Base-by-base conservation (phyloP, 2,113 vertebrate species). In the Trematocara unimaculatum region DNA sequence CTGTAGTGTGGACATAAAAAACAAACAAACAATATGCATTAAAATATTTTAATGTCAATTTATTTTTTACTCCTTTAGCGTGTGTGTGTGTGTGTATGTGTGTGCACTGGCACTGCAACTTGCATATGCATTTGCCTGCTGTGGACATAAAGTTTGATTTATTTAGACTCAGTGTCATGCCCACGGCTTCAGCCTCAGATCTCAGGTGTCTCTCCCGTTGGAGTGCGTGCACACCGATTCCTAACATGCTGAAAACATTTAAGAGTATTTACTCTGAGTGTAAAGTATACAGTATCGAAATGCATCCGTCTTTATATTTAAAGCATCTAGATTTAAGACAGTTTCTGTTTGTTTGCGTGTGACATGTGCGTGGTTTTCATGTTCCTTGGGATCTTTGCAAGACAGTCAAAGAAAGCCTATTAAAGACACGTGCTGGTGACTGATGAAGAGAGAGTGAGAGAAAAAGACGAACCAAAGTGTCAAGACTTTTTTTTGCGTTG, bases 61-160 rank as follows among this genome's bases (percentile, higher is more conserved):
- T n/a, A 29, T 47, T 54, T 60, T 60, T 49, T 31, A 33, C 13
- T 23, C 14, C 35, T 70, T 38, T 54, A 13, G 33, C 1, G 7
- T 54, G 12, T 11, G 14, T 40, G 38, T 3, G 33, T 7, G 33
- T 53, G 74, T 14, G 42, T 8, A 26, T 20, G 13, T 18, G 82
- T 7, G 77, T 23, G 55, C 33, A 3, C 6, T 35, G 33, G 83
- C 82, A 64, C 51, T 85, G 91, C 88, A 91, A 87, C 80, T 56
- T 67, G 92, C 83, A 84, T 89, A 74, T 91, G 84, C 88, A 91
- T 93, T 91, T 94, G 91, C 94, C 88, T 89, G 84, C 89, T 84
- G 87, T 29, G 90, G 88, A 94, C 93, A 81, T 85, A 88, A 93
- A 92, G 92, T 94, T 93, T 92, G 90, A 94, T 95, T 94, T 94